Percentiles rank a stretch among this genome's conserved stretches.
phyloP scores from a whole-genome alignment of 2,113 vertebrate genomes.

The Hemibagrus wyckioides region DNA sequence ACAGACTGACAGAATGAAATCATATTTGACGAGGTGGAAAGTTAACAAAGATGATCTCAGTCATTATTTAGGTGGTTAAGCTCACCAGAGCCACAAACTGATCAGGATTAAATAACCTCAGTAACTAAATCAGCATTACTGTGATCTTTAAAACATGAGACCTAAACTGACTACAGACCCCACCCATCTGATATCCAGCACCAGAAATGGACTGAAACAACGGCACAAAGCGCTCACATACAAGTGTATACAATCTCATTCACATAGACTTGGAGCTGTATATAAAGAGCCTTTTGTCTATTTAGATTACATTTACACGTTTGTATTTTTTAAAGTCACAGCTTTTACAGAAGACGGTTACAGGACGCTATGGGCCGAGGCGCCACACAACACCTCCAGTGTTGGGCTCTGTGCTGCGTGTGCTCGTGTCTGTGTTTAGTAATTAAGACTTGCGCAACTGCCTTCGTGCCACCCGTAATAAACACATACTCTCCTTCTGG shows the following conservation, averaged over 20 bases:
- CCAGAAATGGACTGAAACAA: not conserved
- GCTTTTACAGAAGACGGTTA: not conserved
- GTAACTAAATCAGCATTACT: not conserved
- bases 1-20: too few relatives aligned
- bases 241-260: too few relatives aligned
- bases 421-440: not conserved
- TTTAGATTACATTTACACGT: not conserved
- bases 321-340: not conserved
- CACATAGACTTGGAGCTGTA: too few relatives aligned
- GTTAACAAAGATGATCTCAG: not conserved
- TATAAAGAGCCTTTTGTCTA: too few relatives aligned
- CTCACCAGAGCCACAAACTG: not conserved
- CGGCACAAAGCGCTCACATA: too few relatives aligned
- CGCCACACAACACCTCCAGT: not conserved
- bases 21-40: not conserved
- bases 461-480: constrained; percentile 12
- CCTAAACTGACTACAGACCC: not conserved
- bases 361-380: not conserved
- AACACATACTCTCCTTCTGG: not conserved
- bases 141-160: not conserved
- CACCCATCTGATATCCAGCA: not conserved
- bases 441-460: constrained; percentile 4
- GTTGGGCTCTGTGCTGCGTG: not conserved
- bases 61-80: not conserved
- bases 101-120: not conserved